Base-by-base conservation (phyloP, 2,888 invertebrate genomes). In the Nomada ferruginata region DNA sequence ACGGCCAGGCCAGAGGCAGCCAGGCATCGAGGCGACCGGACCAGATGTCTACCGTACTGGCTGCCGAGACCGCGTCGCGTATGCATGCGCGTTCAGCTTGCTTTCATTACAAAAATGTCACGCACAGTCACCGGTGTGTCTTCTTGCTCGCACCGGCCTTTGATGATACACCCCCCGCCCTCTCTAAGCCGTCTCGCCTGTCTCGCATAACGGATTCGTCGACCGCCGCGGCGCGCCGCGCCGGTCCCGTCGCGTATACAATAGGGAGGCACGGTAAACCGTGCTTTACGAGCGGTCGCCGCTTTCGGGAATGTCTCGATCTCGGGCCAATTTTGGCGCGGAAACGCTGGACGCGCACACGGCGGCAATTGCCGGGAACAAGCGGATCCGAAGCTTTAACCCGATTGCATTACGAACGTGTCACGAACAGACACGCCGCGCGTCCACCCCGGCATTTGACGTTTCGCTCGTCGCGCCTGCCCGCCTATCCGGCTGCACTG, bases 51-150 rank as follows among this genome's bases (percentile, higher is more conserved):
- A 86, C 90, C 89, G 86, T 87, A 78, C 83, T 81, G 82, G 81
- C 85, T 84, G 80, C 64, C 84, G 85, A 84, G 84, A 81, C 85
- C 81, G 84, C 81, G 85, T n/a, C 47, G 79, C 77, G 86, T 85
- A 47, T 4, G 47, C 1, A 15, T 47, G 15, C 47, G 75, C 82
- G 85, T 91, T 92, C 90, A 90, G 90, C 91, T 91, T 90, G 91
- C 91, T 92, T 93, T 93, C 93, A 93, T 93, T 93, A 93, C 92
- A 92, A 93, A 93, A 93, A 93, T 93, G 93, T 93, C 93, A 92
- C 92, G 92, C 92, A 90, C 93, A 93, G 91, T 86, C 86, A 89
- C 78, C 86, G 13, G 85, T 76, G 87, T 74, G 80, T 83, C 76
- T 82, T 75, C 82, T 66, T 57, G 61, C 73, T 74, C 77, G 77